Evolutionary conservation across 2,113 vertebrate species (phyloP).

Genomic region (Marmota monax): DNA sequence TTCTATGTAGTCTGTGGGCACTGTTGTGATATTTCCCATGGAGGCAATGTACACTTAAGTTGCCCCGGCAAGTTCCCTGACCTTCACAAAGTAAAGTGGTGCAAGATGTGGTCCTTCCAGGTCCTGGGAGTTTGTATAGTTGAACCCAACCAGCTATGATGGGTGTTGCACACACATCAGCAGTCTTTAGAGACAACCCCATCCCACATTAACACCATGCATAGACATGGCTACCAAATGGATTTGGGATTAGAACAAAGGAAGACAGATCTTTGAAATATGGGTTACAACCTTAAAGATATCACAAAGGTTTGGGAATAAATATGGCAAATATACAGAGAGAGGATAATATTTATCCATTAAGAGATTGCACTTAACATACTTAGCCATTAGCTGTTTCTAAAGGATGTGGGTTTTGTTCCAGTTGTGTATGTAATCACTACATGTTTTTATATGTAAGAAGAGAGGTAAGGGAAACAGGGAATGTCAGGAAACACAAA

Average conservation of each 20-base stretch:
- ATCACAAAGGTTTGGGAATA: neutral
- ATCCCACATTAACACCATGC: neutral
- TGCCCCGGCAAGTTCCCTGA: neutral
- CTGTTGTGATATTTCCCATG: neutral
- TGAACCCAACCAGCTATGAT: neutral
- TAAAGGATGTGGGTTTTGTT: neutral
- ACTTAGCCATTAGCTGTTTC: neutral
- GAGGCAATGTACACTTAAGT: neutral
- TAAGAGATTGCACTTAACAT: neutral
- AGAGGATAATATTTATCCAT: neutral
- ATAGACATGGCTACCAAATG: neutral
- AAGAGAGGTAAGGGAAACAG: neutral
- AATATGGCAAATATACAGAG: constrained; percentile 20
- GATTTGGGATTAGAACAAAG: constrained; percentile 8
- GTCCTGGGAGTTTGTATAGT: neutral
- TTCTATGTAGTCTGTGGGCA: neutral
- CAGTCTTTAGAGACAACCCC: neutral
- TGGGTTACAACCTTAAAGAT: neutral
- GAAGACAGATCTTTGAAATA: constrained; percentile 5
- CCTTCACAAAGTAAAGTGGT: neutral
- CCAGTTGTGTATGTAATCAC: neutral
- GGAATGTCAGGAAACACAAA: neutral
- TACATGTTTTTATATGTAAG: neutral
- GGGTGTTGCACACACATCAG: neutral
- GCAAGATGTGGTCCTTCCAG: neutral